Base-by-base conservation (phyloP, 2,797 vertebrate species). In the Notamacropus eugenii region DNA sequence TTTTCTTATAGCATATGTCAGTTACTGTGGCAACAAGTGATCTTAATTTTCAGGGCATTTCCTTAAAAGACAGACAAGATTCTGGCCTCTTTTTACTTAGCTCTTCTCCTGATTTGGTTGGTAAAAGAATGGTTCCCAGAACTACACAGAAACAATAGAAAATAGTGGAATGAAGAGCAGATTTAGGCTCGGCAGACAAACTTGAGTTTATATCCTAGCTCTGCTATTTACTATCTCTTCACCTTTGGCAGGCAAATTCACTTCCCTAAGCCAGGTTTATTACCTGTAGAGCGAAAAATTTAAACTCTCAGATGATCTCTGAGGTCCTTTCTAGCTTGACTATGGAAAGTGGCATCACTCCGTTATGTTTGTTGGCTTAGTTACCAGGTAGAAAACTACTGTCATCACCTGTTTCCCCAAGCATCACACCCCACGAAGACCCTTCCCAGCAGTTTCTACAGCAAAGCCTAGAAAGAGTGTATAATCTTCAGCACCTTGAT, bases 401-500 rank as follows among this genome's bases (percentile, higher is more conserved):
- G 29, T 98, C 98, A 54, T 98, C 98, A 0, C 96, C 98, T 0
- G 98, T 99, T 95, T 98, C 98, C 4, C 98, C 98, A 52, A 99
- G 97, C 59, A 97, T 99, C 91, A 98, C 98, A 0, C 99, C 98
- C 13, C 99, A 99, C 11, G 99, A 99, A 97, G 99, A 99, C 95
- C 99, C 99, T 2, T 99, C 99, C 62, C 99, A 99, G 98, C 99
- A 99, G 95, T 99, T 99, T 97, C 99, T 99, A 9, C 99, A 99
- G 93, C 99, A 99, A 98, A 99, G 99, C 98, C 99, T 99, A 59
- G 98, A 99, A 95, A 98, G 99, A 54, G 99, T 99, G 94, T 99
- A 99, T 97, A 99, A 97, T 93, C 99, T 99, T 87, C 99, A 99
- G 98, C 99, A 99, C 97, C 98, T 99, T 0, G 99, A 99, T 91